Evolutionary conservation across 1,140 invertebrate species (phyloP).

Genomic region (Pemphigus obesinymphae): DNA sequence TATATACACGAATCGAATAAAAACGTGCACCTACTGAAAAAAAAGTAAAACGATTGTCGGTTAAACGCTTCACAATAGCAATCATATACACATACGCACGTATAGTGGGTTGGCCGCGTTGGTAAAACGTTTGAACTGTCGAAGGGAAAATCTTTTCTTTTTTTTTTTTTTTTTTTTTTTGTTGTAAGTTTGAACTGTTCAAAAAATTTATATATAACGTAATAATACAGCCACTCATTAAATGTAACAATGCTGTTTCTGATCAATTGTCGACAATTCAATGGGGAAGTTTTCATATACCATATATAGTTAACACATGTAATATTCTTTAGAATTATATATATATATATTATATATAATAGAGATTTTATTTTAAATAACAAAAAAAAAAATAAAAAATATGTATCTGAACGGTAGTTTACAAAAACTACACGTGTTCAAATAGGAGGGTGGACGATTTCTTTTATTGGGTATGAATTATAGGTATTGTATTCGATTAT

Average conservation of each 20-base stretch:
- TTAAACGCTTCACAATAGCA: constrained; percentile 35
- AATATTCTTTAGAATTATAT: background rate
- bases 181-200: constrained; percentile 5
- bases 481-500: background rate
- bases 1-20: constrained; percentile 1
- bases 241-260: constrained; percentile 16
- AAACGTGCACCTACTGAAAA: background rate
- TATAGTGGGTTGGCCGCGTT: background rate
- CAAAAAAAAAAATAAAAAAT: background rate
- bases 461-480: background rate
- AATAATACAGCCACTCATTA: constrained; percentile 28
- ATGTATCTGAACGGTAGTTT: background rate
- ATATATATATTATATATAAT: background rate
- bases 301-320: constrained; percentile 5
- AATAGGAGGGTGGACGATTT: background rate
- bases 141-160: constrained; percentile 8
- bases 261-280: constrained; percentile 31
- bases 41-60: constrained; percentile 25
- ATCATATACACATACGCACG: background rate
- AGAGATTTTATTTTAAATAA: constrained; percentile 12
- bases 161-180: constrained; percentile 1
- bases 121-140: constrained; percentile 12
- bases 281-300: background rate
- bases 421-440: background rate
- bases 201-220: background rate